These are phyloP conservation scores for Conus canariensis DNA, from an alignment of 2,888 invertebrate genomes.

Conservation along the genomic window DNA sequence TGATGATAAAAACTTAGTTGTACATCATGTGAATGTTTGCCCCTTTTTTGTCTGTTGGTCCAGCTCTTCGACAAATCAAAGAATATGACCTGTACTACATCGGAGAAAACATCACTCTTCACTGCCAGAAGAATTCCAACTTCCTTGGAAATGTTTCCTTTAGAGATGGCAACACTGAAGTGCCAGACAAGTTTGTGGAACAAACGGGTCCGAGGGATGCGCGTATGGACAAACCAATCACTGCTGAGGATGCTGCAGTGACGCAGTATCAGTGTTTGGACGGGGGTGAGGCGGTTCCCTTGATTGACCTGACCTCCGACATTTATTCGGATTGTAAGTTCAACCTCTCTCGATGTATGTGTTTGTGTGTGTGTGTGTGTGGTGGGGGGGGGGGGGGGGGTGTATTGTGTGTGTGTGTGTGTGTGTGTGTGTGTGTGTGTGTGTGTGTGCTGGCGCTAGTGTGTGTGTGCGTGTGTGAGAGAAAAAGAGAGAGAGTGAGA, in stretches of 20 bases:
- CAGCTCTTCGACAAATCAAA: not conserved
- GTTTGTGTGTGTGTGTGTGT: not conserved
- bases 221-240: not conserved
- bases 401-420: too few species aligned
- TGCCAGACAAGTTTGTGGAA: not conserved
- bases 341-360: not conserved
- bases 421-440: conserved; percentile 1
- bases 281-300: not conserved
- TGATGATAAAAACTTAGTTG: not conserved
- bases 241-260: not conserved
- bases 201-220: not conserved
- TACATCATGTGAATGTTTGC: not conserved
- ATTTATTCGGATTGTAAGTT: conserved; percentile 7
- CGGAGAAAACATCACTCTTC: not conserved
- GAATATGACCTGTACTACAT: not conserved
- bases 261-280: not conserved
- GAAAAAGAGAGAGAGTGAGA: too few species aligned
- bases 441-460: not conserved
- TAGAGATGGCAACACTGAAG: not conserved
- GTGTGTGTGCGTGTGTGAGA: conserved; percentile 12
- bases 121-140: not conserved
- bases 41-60: not conserved
- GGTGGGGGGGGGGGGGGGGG: too few species aligned
- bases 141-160: not conserved
- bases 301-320: not conserved